These are phyloP conservation scores for Pristis pectinata DNA, from an alignment of 2,797 vertebrate species.

Conservation along the genomic window DNA sequence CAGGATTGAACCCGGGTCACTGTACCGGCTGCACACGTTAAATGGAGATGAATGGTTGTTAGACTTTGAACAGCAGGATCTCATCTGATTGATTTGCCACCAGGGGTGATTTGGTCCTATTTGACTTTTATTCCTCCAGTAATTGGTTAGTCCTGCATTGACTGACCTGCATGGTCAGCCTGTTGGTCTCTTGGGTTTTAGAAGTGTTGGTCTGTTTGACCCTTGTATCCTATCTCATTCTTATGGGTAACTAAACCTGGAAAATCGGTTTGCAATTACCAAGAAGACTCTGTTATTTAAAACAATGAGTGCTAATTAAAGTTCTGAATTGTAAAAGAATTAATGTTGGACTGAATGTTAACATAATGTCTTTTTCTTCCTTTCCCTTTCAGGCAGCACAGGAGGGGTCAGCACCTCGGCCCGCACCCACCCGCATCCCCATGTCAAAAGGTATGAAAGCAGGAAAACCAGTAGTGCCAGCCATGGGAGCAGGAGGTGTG, in stretches of 20 bases:
- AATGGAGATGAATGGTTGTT: neutral
- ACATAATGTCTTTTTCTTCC: constrained; percentile 33
- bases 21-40: neutral
- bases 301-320: neutral
- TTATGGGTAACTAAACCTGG: neutral
- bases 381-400: constrained; percentile 61
- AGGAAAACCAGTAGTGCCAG: constrained; percentile 75
- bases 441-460: constrained; percentile 88
- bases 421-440: constrained; percentile 79
- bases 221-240: neutral
- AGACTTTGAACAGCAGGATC: neutral
- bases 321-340: neutral
- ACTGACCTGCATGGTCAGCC: neutral
- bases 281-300: neutral
- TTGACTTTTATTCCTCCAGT: too few species aligned
- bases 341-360: neutral
- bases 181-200: neutral
- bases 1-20: too few species aligned
- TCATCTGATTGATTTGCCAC: too few species aligned
- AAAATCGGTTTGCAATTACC: neutral
- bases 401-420: constrained; percentile 71
- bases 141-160: neutral
- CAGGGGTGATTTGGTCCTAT: too few species aligned
- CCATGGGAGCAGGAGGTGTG: constrained; percentile 74
- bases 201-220: neutral